A percentile compares a stretch with the other conserved stretches of the same genome.
Conservation (phyloP, 2,888 invertebrate genomes). For the Aphrophora alni region DNA sequence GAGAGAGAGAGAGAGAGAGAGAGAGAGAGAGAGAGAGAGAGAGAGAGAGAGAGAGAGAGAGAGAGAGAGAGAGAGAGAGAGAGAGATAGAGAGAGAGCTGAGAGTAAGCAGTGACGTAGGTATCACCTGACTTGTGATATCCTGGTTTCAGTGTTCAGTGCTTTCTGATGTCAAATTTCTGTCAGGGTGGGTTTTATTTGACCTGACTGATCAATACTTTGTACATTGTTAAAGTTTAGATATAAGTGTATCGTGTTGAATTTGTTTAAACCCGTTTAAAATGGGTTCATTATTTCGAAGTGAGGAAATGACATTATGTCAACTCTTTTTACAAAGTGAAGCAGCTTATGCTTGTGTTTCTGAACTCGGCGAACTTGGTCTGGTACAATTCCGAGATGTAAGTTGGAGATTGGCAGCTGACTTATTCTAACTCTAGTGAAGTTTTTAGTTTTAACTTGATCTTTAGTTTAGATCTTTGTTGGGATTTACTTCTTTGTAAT, state of each 20-base stretch:
- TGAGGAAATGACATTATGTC: slow-evolving; percentile 61
- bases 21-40: no score
- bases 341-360: slow-evolving; percentile 68
- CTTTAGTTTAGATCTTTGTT: no score
- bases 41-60: no score
- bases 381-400: slow-evolving; percentile 68
- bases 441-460: no score
- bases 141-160: background rate
- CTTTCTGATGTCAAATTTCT: slow-evolving; percentile 21
- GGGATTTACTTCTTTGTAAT: no score
- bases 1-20: no score
- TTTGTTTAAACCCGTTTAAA: background rate
- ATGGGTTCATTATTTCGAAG: slow-evolving; percentile 45
- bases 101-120: background rate
- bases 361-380: slow-evolving; percentile 66
- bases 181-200: background rate
- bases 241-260: background rate
- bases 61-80: no score
- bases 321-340: slow-evolving; percentile 68
- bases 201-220: background rate
- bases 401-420: background rate
- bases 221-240: background rate
- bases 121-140: slow-evolving; percentile 26
- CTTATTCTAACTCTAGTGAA: no score
- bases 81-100: background rate